phyloP scores from a whole-genome alignment of 2,113 vertebrate genomes.

The Naja naja region DNA sequence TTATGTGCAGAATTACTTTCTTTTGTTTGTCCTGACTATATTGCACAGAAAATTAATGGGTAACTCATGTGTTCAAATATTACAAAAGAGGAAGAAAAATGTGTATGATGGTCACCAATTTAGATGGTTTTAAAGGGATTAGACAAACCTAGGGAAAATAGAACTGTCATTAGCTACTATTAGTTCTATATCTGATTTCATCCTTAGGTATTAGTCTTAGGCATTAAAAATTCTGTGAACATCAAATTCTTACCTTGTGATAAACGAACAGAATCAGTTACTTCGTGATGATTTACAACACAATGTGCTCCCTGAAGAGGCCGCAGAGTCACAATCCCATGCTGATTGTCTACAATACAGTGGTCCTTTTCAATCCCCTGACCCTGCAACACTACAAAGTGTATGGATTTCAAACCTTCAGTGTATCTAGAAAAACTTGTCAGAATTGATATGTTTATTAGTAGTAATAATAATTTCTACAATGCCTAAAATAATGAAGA shows the following conservation, averaged over 20 bases:
- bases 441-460: background rate
- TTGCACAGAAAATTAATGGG: background rate
- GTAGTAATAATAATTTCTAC: background rate
- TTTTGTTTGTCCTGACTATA: background rate
- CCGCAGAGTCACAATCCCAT: conserved; percentile 82
- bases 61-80: background rate
- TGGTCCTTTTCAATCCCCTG: conserved; percentile 75
- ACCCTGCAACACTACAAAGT: conserved; percentile 79
- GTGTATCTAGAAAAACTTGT: background rate
- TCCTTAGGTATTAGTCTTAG: background rate
- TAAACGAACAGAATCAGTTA: conserved; percentile 82
- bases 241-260: conserved; percentile 82
- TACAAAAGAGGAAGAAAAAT: background rate
- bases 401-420: background rate
- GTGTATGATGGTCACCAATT: background rate
- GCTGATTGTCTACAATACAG: conserved; percentile 84
- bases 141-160: background rate
- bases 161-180: background rate
- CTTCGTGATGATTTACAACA: conserved; percentile 82
- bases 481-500: background rate
- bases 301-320: conserved; percentile 77
- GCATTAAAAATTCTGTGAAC: background rate
- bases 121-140: background rate
- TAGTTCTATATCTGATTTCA: background rate
- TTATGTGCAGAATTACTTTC: background rate